Percentiles rank a stretch among this genome's conserved stretches.
Evolutionary conservation across 2,113 vertebrate species (phyloP).

Genomic region (Vicugna pacos): DNA sequence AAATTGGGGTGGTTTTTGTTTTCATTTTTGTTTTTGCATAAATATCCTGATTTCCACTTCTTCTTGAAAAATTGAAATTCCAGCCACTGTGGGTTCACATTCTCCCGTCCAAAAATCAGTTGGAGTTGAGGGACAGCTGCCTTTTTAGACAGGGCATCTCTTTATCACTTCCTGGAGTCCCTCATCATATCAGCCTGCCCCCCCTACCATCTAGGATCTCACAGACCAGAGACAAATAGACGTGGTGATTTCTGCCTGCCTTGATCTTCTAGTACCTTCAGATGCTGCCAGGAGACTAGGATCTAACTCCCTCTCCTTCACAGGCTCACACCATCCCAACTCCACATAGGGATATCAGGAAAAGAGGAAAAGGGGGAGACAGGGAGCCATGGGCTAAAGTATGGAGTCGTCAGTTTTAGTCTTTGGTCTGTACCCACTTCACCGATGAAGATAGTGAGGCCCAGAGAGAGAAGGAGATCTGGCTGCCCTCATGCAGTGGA

Average conservation of each 20-base stretch:
- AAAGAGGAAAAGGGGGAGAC: neutral
- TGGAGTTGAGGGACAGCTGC: neutral
- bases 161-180: neutral
- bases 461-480: neutral
- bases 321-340: neutral
- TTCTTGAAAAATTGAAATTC: constrained; percentile 49
- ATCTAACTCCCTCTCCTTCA: neutral
- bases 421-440: neutral
- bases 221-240: neutral
- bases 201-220: neutral
- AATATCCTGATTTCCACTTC: constrained; percentile 36
- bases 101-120: neutral
- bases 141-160: neutral
- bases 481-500: neutral
- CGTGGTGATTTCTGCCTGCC: neutral
- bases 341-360: neutral
- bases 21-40: neutral
- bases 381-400: neutral
- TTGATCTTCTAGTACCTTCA: neutral
- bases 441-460: constrained; percentile 53
- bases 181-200: neutral
- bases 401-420: neutral
- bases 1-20: neutral
- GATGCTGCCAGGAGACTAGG: neutral
- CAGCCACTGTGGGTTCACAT: neutral